Percentiles rank a stretch among this genome's conserved stretches.
Conservation (phyloP, 2,888 invertebrate species). For the Therioaphis trifolii region DNA sequence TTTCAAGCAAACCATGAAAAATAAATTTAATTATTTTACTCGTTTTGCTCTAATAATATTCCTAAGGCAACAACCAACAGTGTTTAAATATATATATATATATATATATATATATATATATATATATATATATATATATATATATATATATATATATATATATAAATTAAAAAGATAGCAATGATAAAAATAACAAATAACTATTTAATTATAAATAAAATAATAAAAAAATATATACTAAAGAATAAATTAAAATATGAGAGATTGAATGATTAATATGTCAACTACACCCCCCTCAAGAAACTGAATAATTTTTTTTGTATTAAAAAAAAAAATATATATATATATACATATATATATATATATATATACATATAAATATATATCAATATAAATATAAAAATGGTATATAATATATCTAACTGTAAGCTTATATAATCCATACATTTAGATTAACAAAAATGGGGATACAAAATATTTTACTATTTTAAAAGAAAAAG, state of each 20-base stretch:
- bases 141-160: conserved; percentile 12
- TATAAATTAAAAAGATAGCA: conserved; percentile 25
- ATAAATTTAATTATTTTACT: conserved; percentile 56
- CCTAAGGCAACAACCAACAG: conserved; percentile 61
- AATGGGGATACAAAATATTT: conserved; percentile 40
- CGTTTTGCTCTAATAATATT: conserved; percentile 59
- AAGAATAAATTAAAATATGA: conserved; percentile 53
- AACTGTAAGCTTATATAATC: conserved; percentile 41
- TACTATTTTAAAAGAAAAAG: conserved; percentile 32
- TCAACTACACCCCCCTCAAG: conserved; percentile 15
- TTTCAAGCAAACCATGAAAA: conserved; percentile 50
- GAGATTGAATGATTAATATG: conserved; percentile 33
- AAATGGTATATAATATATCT: conserved; percentile 26
- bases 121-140: neutral
- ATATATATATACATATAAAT: conserved; percentile 12
- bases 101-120: conserved; percentile 3
- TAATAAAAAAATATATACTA: conserved; percentile 42
- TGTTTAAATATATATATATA: neutral
- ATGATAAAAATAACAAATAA: conserved; percentile 58
- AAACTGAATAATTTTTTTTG: conserved; percentile 16
- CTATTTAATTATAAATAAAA: conserved; percentile 50
- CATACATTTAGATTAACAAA: conserved; percentile 41
- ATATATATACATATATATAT: conserved; percentile 25
- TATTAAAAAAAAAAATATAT: conserved; percentile 20
- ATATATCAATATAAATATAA: conserved; percentile 12